Percentiles rank a stretch among this genome's conserved stretches.
phyloP scores from a whole-genome alignment of 1,140 invertebrate species.

The Sipha flava region DNA sequence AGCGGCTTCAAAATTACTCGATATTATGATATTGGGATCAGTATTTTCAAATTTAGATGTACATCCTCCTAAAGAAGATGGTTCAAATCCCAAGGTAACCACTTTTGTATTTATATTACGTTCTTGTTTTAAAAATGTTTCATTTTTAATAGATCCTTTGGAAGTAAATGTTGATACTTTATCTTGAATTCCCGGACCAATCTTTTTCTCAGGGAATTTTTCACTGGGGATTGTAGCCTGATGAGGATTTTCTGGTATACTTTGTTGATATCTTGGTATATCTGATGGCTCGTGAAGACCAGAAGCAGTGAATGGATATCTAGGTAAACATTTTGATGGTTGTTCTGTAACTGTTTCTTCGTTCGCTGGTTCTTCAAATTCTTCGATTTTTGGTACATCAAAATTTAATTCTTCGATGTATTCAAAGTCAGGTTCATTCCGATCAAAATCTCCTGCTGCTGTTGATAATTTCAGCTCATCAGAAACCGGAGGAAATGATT shows the following conservation, averaged over 20 bases:
- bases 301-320: conserved; percentile 34
- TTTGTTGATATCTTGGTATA: conserved; percentile 52
- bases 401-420: not conserved
- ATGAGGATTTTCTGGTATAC: conserved; percentile 20
- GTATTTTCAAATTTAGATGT: not conserved
- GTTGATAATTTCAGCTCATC: conserved; percentile 42
- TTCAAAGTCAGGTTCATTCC: not conserved
- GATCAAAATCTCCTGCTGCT: conserved; percentile 11
- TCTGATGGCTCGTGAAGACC: conserved; percentile 40
- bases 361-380: not conserved
- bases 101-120: not conserved
- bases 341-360: not conserved
- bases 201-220: not conserved
- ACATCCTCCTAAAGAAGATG: not conserved
- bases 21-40: not conserved
- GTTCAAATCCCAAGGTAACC: not conserved
- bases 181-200: not conserved
- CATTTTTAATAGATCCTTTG: conserved; percentile 2
- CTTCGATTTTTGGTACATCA: not conserved
- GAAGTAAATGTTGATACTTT: not conserved
- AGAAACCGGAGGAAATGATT: conserved; percentile 44
- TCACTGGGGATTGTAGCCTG: not conserved
- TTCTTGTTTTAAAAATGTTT: not conserved
- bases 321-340: not conserved
- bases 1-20: not conserved